Percentiles rank a stretch among this genome's conserved stretches.
These are phyloP conservation scores for Chondrosia reniformis DNA, from an alignment of 37 sponge, comb jelly and placozoan genomes.

Conservation along the genomic window DNA sequence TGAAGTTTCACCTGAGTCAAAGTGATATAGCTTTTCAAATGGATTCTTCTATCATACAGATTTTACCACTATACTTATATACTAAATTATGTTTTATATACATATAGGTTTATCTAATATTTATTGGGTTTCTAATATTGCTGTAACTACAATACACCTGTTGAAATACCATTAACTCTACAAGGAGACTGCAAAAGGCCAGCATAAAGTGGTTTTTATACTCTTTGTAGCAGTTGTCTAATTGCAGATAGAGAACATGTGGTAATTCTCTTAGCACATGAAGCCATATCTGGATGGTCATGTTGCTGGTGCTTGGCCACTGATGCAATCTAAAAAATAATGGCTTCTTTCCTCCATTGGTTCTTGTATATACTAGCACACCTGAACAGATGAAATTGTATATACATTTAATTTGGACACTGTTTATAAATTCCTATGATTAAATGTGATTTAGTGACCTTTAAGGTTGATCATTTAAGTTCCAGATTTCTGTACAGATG, in stretches of 20 bases:
- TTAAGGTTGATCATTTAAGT: no score
- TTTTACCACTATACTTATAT: no score
- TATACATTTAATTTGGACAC: not conserved
- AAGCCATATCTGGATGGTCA: not conserved
- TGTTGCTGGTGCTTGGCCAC: conserved; percentile 19
- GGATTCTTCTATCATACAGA: no score
- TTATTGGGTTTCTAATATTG: no score
- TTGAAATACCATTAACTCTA: conserved; percentile 9
- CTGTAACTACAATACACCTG: not conserved
- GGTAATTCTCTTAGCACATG: not conserved
- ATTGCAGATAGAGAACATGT: conserved; percentile 30
- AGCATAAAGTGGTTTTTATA: conserved; percentile 15
- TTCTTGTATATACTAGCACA: not conserved
- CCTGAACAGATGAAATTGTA: not conserved
- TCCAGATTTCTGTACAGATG: not conserved
- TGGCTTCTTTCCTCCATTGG: not conserved
- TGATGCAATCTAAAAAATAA: not conserved
- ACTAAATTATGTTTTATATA: no score
- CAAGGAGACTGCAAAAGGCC: conserved; percentile 8
- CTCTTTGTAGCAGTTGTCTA: conserved; percentile 38
- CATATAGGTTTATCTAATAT: no score
- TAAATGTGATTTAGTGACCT: not conserved
- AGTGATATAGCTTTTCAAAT: no score
- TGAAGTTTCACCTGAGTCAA: not conserved
- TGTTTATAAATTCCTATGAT: no score